These are phyloP conservation scores for Acrobasis repandana DNA, from an alignment of 2,888 invertebrate species.

Conservation along the genomic window DNA sequence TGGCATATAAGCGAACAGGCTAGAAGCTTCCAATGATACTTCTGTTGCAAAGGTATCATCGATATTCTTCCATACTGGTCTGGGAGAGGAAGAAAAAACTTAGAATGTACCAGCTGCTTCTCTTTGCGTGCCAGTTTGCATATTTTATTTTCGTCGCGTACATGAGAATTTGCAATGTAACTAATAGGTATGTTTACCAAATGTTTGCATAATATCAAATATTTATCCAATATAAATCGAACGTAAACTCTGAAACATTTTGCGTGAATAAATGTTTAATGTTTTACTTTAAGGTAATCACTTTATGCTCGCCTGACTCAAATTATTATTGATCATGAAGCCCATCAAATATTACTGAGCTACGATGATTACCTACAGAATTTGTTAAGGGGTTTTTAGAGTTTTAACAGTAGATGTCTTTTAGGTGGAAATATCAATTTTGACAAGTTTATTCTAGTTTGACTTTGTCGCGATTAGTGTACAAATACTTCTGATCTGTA, in stretches of 20 bases:
- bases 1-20: too few relatives aligned
- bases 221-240: neutral
- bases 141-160: neutral
- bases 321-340: slow-evolving; percentile 11
- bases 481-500: too few relatives aligned
- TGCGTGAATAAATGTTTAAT: neutral
- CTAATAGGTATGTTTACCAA: neutral
- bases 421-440: too few relatives aligned
- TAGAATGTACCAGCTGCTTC: too few relatives aligned
- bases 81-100: too few relatives aligned
- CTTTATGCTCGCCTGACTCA: neutral
- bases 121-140: too few relatives aligned
- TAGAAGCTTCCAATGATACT: too few relatives aligned
- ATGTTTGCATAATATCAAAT: neutral
- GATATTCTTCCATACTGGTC: too few relatives aligned
- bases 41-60: too few relatives aligned
- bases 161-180: neutral
- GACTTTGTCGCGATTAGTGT: too few relatives aligned
- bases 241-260: neutral
- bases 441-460: too few relatives aligned
- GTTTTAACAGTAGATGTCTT: neutral
- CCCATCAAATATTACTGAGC: slow-evolving; percentile 8
- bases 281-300: neutral
- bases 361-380: neutral
- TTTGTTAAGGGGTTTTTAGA: neutral